phyloP scores from a whole-genome alignment of 2,888 invertebrate species.

The Acanthosepion lycidas region DNA sequence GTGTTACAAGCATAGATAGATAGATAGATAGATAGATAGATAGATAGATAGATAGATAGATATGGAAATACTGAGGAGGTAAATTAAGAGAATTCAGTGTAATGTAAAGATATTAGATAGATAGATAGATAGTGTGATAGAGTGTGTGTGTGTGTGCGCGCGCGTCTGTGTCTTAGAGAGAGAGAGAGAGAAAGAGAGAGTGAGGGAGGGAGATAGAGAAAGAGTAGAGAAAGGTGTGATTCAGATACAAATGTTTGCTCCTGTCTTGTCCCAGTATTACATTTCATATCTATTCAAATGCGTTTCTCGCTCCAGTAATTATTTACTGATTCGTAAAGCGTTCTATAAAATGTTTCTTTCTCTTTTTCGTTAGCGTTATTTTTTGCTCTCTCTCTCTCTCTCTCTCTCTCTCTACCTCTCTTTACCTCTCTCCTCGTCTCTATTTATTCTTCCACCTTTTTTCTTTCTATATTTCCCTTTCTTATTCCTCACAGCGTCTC shows the following conservation, averaged over 20 bases:
- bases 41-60: neutral
- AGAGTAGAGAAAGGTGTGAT: neutral
- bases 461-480: neutral
- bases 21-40: neutral
- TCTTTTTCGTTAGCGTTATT: neutral
- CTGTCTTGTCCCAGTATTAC: neutral
- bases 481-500: no score
- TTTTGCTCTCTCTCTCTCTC: neutral
- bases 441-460: neutral
- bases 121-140: neutral
- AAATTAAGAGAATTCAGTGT: no score
- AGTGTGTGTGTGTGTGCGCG: neutral
- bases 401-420: neutral
- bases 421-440: no score
- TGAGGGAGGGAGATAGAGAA: neutral
- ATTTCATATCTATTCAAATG: neutral
- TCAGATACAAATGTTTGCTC: neutral
- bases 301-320: neutral
- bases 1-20: neutral
- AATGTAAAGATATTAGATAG: neutral
- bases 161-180: no score
- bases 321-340: neutral
- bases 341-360: neutral
- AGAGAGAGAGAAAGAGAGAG: no score
- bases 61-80: no score